These are phyloP conservation scores for Rhadinocentrus ornatus DNA, from an alignment of 2,797 vertebrate species.

Conservation along the genomic window DNA sequence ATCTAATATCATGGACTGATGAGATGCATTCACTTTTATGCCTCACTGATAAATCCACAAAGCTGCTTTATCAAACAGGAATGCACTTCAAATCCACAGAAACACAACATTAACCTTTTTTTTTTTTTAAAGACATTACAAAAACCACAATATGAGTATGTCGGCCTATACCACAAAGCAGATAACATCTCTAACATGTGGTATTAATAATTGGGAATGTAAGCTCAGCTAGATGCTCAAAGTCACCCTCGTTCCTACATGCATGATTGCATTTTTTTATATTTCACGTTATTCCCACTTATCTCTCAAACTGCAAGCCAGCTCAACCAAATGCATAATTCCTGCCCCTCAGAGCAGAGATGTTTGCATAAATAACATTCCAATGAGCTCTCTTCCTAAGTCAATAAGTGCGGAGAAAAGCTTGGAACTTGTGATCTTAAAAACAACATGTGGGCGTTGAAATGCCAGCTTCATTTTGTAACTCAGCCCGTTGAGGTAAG, in stretches of 20 bases:
- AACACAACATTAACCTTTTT: slow-evolving; percentile 15
- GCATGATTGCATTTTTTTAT: neutral
- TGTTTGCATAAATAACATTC: slow-evolving; percentile 79
- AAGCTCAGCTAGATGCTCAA: slow-evolving; percentile 2
- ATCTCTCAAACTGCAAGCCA: neutral
- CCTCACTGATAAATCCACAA: slow-evolving; percentile 14
- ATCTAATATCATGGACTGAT: neutral
- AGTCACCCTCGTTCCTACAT: slow-evolving; percentile 5
- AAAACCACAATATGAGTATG: slow-evolving; percentile 22
- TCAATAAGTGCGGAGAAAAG: slow-evolving; percentile 70
- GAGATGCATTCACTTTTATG: slow-evolving; percentile 3
- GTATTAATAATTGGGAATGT: slow-evolving; percentile 38
- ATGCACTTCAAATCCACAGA: slow-evolving; percentile 25
- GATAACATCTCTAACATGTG: slow-evolving; percentile 33
- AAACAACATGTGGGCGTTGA: slow-evolving; percentile 68
- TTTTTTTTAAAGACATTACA: slow-evolving; percentile 8
- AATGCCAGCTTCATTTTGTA: slow-evolving; percentile 53
- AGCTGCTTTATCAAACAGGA: slow-evolving; percentile 37
- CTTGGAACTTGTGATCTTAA: slow-evolving; percentile 52
- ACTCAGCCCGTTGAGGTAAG: slow-evolving; percentile 41
- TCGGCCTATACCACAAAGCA: slow-evolving; percentile 1
- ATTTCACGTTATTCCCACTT: neutral
- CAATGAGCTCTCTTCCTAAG: slow-evolving; percentile 69
- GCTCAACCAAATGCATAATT: slow-evolving; percentile 45
- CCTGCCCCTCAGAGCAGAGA: slow-evolving; percentile 47